Percentiles rank a stretch among this genome's conserved stretches.
Evolutionary conservation across 2,888 invertebrate species (phyloP).

Genomic region (Carterocephalus palaemon): DNA sequence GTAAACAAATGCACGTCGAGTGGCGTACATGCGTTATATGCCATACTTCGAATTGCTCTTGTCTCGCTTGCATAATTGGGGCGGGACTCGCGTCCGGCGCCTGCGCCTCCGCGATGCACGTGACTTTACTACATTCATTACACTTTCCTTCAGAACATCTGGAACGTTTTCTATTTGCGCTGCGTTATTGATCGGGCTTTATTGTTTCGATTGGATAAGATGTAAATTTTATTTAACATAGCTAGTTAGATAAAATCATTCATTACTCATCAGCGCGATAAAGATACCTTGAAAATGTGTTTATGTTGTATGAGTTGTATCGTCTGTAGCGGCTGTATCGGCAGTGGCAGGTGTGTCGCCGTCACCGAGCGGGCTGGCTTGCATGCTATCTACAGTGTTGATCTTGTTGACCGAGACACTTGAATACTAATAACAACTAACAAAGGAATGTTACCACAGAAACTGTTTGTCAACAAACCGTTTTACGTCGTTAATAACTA

Average conservation of each 20-base stretch:
- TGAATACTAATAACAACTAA: conserved; percentile 13
- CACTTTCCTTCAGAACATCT: conserved; percentile 14
- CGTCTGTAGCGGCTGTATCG: conserved; percentile 36
- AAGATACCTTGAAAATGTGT: too few relatives aligned
- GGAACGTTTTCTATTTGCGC: conserved; percentile 12
- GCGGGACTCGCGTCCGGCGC: conserved; percentile 33
- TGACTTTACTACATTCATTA: conserved; percentile 18
- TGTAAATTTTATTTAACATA: too few relatives aligned
- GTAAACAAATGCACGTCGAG: conserved; percentile 60
- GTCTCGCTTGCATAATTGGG: conserved; percentile 43
- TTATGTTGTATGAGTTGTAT: conserved; percentile 24
- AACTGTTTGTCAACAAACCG: conserved; percentile 15
- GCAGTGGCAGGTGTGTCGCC: conserved; percentile 42
- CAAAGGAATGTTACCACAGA: background rate
- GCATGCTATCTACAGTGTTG: conserved; percentile 7
- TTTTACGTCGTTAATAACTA: too few relatives aligned
- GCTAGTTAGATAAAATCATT: too few relatives aligned
- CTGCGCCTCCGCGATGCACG: conserved; percentile 23
- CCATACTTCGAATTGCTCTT: conserved; percentile 40
- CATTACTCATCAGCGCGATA: too few relatives aligned
- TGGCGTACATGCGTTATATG: conserved; percentile 43
- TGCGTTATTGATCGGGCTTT: background rate
- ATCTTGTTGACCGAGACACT: conserved; percentile 13
- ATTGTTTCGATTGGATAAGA: background rate
- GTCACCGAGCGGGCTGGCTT: conserved; percentile 33